Percentiles rank a stretch among this genome's conserved stretches.
Evolutionary conservation across 1,140 invertebrate genomes (phyloP).

Genomic region (Neodiprion virginianus): DNA sequence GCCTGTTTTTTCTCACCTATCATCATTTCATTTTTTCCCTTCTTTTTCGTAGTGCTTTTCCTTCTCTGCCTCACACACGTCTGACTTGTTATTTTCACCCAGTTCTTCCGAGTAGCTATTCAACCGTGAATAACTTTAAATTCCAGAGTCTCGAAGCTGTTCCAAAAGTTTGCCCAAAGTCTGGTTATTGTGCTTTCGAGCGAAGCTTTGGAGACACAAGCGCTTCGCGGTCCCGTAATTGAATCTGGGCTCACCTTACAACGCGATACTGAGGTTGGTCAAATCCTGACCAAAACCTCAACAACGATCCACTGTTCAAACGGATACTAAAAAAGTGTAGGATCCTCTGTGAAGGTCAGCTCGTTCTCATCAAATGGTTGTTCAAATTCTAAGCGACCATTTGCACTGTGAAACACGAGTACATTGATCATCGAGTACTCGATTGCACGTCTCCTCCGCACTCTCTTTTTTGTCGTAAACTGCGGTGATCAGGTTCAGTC

Average conservation of each 20-base stretch:
- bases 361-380: too few relatives aligned
- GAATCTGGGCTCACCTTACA: neutral
- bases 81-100: conserved; percentile 1
- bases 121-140: neutral
- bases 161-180: neutral
- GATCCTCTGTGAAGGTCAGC: too few relatives aligned
- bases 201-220: neutral
- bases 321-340: too few relatives aligned
- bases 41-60: neutral
- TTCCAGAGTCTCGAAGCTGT: neutral
- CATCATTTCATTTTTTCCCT: neutral
- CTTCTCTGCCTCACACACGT: neutral
- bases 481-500: too few relatives aligned
- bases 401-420: too few relatives aligned
- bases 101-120: neutral
- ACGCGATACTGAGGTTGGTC: neutral
- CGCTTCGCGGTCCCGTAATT: neutral
- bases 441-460: too few relatives aligned
- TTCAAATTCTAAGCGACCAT: too few relatives aligned
- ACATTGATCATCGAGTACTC: too few relatives aligned
- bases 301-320: too few relatives aligned
- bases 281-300: neutral
- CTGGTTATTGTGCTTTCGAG: neutral
- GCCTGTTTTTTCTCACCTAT: neutral
- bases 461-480: too few relatives aligned